Evolutionary conservation across 2,888 invertebrate species (phyloP).

Genomic region (Amblyjoppa proteus): DNA sequence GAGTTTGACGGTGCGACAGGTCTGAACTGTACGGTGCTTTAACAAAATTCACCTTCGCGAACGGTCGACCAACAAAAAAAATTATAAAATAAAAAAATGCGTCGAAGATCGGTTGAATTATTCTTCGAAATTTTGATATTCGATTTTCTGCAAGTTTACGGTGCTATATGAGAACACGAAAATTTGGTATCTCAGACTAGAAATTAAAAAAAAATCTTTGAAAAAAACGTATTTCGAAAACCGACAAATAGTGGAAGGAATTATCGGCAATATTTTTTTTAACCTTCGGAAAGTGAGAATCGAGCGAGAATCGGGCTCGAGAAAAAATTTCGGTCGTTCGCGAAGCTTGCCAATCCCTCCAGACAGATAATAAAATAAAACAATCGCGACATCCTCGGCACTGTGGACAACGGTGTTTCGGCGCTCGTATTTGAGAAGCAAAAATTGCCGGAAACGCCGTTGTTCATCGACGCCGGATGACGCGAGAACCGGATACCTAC

Average conservation of each 20-base stretch:
- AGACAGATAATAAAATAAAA: conserved; percentile 5
- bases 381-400: neutral
- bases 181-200: no score
- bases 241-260: no score
- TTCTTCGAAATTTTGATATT: neutral
- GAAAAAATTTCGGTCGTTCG: conserved; percentile 21
- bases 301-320: no score
- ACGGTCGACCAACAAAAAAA: neutral
- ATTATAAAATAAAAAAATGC: neutral
- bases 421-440: neutral
- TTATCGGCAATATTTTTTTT: no score
- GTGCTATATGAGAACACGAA: no score
- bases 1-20: conserved; percentile 13
- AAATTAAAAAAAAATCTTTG: no score
- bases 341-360: conserved; percentile 49
- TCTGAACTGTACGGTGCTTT: conserved; percentile 48
- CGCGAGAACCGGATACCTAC: conserved; percentile 13
- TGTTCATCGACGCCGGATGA: neutral
- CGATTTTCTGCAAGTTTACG: no score
- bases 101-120: neutral
- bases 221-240: no score
- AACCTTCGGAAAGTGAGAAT: neutral
- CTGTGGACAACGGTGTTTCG: neutral
- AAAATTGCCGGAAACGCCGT: neutral
- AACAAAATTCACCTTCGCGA: conserved; percentile 41